A percentile compares a stretch with the other conserved stretches of the same genome.
Evolutionary conservation across 2,888 invertebrate species (phyloP).

Genomic region (Proisotoma minuta): DNA sequence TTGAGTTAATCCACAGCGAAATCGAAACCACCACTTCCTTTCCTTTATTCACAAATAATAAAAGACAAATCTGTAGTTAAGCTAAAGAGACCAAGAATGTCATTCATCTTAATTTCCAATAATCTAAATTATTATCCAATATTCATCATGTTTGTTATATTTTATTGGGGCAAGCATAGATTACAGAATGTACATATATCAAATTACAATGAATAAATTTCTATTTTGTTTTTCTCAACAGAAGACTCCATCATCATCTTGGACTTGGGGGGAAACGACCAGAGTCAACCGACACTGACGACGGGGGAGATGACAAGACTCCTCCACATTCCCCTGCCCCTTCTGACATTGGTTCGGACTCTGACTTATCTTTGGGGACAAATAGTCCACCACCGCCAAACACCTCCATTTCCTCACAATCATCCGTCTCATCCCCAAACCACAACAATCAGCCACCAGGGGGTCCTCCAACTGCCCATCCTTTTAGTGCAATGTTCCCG

Average conservation of each 20-base stretch:
- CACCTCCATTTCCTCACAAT: conserved; percentile 37
- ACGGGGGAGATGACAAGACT: conserved; percentile 38
- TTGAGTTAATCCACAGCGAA: neutral
- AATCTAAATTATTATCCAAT: too few species aligned
- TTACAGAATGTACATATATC: too few species aligned
- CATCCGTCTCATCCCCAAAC: conserved; percentile 36
- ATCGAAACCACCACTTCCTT: neutral
- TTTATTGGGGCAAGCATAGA: too few species aligned
- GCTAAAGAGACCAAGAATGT: too few species aligned
- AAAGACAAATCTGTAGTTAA: neutral
- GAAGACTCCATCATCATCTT: conserved; percentile 44
- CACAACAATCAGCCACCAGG: conserved; percentile 13
- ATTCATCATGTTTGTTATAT: too few species aligned
- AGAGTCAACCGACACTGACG: conserved; percentile 44
- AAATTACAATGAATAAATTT: too few species aligned
- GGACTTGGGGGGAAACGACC: conserved; percentile 43
- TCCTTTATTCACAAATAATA: neutral
- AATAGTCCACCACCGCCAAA: conserved; percentile 45
- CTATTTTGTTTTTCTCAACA: too few species aligned
- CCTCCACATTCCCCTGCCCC: conserved; percentile 43
- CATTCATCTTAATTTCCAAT: too few species aligned
- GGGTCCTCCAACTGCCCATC: conserved; percentile 25
- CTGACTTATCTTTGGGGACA: conserved; percentile 46
- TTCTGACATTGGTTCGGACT: conserved; percentile 44
- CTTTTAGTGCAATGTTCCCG: conserved; percentile 29